Conservation (phyloP, 1,140 invertebrate species). For the Oncopodura yosiiana region DNA sequence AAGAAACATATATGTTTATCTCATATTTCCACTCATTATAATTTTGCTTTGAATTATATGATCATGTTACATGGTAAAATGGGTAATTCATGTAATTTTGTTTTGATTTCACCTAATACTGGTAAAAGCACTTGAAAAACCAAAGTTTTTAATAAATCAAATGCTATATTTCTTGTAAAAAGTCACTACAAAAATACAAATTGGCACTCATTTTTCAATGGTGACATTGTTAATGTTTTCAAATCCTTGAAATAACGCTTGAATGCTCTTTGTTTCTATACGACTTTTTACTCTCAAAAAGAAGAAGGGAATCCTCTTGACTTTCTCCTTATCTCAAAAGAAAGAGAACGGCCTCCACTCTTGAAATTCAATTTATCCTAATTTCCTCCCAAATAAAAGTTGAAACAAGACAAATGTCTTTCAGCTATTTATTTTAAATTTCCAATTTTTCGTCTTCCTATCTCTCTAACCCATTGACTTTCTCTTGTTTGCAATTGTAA, state of each 20-base stretch:
- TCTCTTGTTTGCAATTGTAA: too few species aligned
- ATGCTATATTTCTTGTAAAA: slow-evolving; percentile 6
- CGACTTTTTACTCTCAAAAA: neutral
- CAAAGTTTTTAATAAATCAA: neutral
- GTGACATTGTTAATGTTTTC: neutral
- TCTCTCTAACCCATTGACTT: too few species aligned
- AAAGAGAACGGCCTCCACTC: neutral
- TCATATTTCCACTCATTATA: neutral
- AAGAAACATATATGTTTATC: too few species aligned
- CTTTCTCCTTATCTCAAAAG: neutral
- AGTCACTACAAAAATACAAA: slow-evolving; percentile 13
- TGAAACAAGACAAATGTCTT: too few species aligned
- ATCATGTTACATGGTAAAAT: too few species aligned
- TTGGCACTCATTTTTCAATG: slow-evolving; percentile 10
- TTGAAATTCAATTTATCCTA: too few species aligned
- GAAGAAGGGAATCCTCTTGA: neutral
- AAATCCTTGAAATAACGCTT: slow-evolving; percentile 8
- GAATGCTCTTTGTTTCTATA: slow-evolving; percentile 11
- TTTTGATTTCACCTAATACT: too few species aligned
- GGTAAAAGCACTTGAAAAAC: neutral
- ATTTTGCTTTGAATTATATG: too few species aligned
- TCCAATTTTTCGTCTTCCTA: too few species aligned
- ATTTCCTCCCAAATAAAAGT: neutral
- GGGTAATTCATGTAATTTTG: too few species aligned
- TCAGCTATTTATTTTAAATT: too few species aligned